Percentiles rank a stretch among this genome's conserved stretches.
Conservation (phyloP, 2,888 invertebrate genomes). For the Hemicrepidius hirtus region DNA sequence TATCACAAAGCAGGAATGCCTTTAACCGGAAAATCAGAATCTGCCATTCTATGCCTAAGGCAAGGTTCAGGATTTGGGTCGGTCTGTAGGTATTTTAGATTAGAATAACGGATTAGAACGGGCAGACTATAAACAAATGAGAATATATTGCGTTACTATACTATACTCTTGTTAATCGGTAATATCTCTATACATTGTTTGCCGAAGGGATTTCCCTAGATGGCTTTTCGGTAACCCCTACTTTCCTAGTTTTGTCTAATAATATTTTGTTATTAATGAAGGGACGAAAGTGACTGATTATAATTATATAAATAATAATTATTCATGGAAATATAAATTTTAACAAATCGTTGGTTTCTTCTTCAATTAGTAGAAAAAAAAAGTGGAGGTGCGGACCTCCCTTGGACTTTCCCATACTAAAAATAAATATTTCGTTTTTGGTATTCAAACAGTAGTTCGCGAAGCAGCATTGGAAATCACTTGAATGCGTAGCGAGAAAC, state of each 20-base stretch:
- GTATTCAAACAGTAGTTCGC: too few relatives aligned
- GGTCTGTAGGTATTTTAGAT: constrained; percentile 32
- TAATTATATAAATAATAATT: too few relatives aligned
- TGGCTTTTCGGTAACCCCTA: not conserved
- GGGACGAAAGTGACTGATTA: not conserved
- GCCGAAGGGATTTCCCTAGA: not conserved
- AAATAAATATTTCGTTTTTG: too few relatives aligned
- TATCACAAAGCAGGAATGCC: not conserved
- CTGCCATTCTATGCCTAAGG: constrained; percentile 14
- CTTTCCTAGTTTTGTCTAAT: not conserved
- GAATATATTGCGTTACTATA: constrained; percentile 24
- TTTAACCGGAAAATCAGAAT: not conserved
- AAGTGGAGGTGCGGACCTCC: too few relatives aligned
- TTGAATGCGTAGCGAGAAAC: too few relatives aligned
- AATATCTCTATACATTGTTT: constrained; percentile 14
- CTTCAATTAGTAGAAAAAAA: too few relatives aligned
- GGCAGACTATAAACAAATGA: constrained; percentile 13
- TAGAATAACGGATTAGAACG: constrained; percentile 17
- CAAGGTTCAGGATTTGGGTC: constrained; percentile 13
- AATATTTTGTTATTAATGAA: not conserved
- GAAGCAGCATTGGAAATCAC: too few relatives aligned
- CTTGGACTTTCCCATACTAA: too few relatives aligned
- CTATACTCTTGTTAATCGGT: constrained; percentile 13
- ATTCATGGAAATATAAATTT: too few relatives aligned
- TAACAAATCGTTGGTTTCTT: too few relatives aligned